A percentile compares a stretch with the other conserved stretches of the same genome.
Conservation (phyloP, 2,797 vertebrate species). For the Octomys mimax region DNA sequence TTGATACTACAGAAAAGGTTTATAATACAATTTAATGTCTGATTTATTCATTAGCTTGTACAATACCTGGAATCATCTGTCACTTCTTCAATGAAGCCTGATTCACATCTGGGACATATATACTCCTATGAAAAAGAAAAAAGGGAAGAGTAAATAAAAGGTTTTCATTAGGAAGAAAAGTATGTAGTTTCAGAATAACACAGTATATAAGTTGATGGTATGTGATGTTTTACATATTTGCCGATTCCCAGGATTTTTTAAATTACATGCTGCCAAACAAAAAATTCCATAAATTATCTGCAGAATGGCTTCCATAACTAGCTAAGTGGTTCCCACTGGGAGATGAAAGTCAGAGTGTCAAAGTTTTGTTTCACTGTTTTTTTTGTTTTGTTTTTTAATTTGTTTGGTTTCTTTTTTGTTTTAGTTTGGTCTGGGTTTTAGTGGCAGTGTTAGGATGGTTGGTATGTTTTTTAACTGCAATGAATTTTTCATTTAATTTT, state of each 20-base stretch:
- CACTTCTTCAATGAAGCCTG: conserved; percentile 98
- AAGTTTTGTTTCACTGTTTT: background rate
- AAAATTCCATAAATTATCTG: background rate
- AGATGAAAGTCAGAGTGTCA: background rate
- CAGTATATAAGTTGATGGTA: background rate
- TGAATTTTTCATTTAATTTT: conserved; percentile 48
- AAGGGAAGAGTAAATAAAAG: conserved; percentile 69
- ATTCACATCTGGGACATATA: conserved; percentile 97
- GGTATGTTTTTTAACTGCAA: conserved; percentile 4
- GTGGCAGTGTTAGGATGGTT: background rate
- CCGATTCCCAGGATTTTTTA: background rate
- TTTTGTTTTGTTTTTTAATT: background rate
- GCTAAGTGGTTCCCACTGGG: background rate
- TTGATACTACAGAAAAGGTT: conserved; percentile 54
- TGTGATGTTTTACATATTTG: background rate
- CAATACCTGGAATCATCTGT: conserved; percentile 97
- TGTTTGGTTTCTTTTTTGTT: background rate
- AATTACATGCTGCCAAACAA: conserved; percentile 34
- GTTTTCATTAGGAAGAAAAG: conserved; percentile 18
- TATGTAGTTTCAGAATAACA: background rate
- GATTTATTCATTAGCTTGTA: background rate
- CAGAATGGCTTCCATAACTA: conserved; percentile 24
- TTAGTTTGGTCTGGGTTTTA: background rate
- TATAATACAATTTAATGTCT: conserved; percentile 23
- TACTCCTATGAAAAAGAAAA: conserved; percentile 92